Evolutionary conservation across 2,113 vertebrate species (phyloP).

Genomic region (Beaufortia kweichowensis): DNA sequence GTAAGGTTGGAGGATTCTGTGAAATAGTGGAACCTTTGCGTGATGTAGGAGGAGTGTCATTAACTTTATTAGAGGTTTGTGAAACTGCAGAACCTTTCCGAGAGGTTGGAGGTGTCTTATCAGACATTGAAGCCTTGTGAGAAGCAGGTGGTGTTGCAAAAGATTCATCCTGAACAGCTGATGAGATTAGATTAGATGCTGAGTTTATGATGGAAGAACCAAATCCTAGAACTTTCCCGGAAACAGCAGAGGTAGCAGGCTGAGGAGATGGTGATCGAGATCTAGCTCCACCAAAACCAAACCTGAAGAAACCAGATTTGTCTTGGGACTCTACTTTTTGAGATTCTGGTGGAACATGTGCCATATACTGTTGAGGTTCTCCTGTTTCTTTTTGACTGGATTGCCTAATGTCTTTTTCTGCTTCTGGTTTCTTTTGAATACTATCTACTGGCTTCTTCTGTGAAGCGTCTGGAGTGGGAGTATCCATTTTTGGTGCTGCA

Average conservation of each 20-base stretch:
- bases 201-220: slow-evolving; percentile 51
- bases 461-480: not conserved
- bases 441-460: slow-evolving; percentile 7
- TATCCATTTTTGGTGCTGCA: slow-evolving; percentile 15
- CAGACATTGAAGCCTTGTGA: slow-evolving; percentile 41
- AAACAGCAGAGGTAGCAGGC: slow-evolving; percentile 70
- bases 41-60: slow-evolving; percentile 61
- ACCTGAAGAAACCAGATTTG: slow-evolving; percentile 72
- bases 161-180: slow-evolving; percentile 49
- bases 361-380: slow-evolving; percentile 57
- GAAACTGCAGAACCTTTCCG: slow-evolving; percentile 21
- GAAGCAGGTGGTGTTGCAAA: slow-evolving; percentile 18
- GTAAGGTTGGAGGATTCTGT: slow-evolving; percentile 43
- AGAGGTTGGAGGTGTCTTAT: slow-evolving; percentile 23
- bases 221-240: slow-evolving; percentile 74
- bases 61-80: not conserved
- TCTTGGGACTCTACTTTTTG: slow-evolving; percentile 63
- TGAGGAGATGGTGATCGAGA: slow-evolving; percentile 76
- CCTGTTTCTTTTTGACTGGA: not conserved
- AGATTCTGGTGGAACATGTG: slow-evolving; percentile 30
- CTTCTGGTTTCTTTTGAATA: slow-evolving; percentile 6
- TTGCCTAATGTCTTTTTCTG: slow-evolving; percentile 27
- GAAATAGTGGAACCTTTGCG: slow-evolving; percentile 61
- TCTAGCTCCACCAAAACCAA: slow-evolving; percentile 75
- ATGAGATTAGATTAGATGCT: slow-evolving; percentile 50